Percentiles rank a stretch among this genome's conserved stretches.
phyloP scores from a whole-genome alignment of 2,113 vertebrate species.

The Aegithalos caudatus region DNA sequence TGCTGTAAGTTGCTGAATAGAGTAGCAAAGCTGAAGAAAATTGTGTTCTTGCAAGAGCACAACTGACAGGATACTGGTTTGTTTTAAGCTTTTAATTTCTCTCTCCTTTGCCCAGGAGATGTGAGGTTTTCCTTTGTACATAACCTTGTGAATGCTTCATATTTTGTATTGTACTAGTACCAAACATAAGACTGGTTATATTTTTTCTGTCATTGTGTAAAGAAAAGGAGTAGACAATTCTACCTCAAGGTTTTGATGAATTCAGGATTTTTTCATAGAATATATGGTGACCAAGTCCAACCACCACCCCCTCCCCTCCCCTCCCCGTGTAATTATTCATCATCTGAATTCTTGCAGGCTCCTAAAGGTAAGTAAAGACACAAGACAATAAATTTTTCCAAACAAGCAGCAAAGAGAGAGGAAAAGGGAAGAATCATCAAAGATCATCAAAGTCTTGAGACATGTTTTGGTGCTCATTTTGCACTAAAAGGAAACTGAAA shows the following conservation, averaged over 20 bases:
- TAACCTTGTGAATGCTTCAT: background rate
- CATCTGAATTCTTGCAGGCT: background rate
- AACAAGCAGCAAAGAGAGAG: background rate
- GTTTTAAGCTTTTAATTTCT: background rate
- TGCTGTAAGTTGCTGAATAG: background rate
- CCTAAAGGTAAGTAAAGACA: background rate
- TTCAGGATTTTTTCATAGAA: background rate
- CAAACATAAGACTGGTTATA: background rate
- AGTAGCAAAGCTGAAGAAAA: background rate
- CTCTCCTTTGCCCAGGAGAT: background rate
- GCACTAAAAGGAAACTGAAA: background rate
- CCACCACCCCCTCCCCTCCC: too few relatives aligned
- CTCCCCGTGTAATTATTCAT: rapidly evolving
- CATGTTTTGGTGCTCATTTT: background rate
- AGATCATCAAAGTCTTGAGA: background rate
- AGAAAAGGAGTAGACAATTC: background rate
- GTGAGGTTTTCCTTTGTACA: background rate
- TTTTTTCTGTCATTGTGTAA: background rate
- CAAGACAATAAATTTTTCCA: background rate
- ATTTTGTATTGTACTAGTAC: background rate
- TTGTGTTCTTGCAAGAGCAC: background rate
- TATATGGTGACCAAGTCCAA: background rate
- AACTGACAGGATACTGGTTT: background rate
- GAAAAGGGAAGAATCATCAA: background rate
- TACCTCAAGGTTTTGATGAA: background rate